phyloP scores from a whole-genome alignment of 2,113 vertebrate genomes.

The Callaeas wilsoni region DNA sequence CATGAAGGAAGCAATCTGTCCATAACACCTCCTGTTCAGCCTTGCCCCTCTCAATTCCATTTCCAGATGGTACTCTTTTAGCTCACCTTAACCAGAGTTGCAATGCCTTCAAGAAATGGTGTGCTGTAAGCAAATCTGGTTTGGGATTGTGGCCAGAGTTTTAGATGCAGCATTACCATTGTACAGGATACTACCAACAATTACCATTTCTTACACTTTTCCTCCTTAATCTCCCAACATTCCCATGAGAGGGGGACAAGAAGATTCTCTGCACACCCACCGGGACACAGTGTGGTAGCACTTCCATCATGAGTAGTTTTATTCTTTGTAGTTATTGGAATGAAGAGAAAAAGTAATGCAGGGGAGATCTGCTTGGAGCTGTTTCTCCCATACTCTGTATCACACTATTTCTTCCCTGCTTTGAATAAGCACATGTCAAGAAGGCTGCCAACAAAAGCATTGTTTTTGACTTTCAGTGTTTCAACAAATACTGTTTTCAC shows the following conservation, averaged over 20 bases:
- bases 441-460: conserved; percentile 12
- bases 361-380: background rate
- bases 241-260: background rate
- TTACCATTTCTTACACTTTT: background rate
- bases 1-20: background rate
- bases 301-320: background rate
- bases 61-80: background rate
- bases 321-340: background rate
- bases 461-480: conserved; percentile 25
- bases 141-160: background rate
- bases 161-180: background rate
- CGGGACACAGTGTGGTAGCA: background rate
- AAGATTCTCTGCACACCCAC: background rate
- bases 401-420: background rate
- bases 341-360: background rate
- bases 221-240: background rate
- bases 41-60: background rate
- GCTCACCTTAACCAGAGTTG: background rate
- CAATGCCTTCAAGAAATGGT: background rate
- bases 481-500: conserved; percentile 3
- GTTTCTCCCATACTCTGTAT: background rate
- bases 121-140: background rate
- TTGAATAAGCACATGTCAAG: background rate
- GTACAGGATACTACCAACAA: background rate
- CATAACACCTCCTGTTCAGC: background rate